Percentiles rank a stretch among this genome's conserved stretches.
Conservation (phyloP, 2,113 vertebrate species). For the Scytalopus superciliaris region DNA sequence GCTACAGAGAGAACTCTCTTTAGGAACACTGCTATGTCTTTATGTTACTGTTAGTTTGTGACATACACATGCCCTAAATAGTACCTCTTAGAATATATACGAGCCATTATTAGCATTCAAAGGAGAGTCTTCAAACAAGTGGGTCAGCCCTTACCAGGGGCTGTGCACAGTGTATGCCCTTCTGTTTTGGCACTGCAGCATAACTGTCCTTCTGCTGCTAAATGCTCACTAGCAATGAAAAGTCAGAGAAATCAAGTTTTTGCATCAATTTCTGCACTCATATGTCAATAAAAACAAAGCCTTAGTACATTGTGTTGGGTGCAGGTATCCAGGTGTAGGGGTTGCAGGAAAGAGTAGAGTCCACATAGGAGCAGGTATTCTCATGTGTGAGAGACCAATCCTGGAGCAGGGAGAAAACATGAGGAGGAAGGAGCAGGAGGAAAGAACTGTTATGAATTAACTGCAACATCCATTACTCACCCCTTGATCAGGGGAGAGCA, state of each 20-base stretch:
- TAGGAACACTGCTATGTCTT: fast-evolving
- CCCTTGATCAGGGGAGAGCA: fast-evolving
- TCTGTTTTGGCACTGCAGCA: not conserved
- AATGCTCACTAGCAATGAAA: not conserved
- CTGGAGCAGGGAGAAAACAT: not conserved
- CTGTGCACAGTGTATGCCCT: not conserved
- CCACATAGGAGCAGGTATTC: fast-evolving
- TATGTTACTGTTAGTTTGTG: not conserved
- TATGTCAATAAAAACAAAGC: not conserved
- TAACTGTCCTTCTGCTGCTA: not conserved
- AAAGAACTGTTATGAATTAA: not conserved
- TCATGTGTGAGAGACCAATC: not conserved
- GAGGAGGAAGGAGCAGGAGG: not conserved
- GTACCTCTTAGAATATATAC: not conserved
- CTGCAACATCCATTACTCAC: not conserved
- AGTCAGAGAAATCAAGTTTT: not conserved
- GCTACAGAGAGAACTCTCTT: not conserved
- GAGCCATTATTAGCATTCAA: not conserved
- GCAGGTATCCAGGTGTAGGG: not conserved
- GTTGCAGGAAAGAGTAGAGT: not conserved
- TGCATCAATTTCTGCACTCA: fast-evolving
- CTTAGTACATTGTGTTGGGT: not conserved
- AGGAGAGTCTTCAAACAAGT: not conserved
- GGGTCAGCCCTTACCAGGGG: not conserved
- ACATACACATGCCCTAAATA: not conserved